Evolutionary conservation across 2,113 vertebrate genomes (phyloP).

Genomic region (Columbina picui): DNA sequence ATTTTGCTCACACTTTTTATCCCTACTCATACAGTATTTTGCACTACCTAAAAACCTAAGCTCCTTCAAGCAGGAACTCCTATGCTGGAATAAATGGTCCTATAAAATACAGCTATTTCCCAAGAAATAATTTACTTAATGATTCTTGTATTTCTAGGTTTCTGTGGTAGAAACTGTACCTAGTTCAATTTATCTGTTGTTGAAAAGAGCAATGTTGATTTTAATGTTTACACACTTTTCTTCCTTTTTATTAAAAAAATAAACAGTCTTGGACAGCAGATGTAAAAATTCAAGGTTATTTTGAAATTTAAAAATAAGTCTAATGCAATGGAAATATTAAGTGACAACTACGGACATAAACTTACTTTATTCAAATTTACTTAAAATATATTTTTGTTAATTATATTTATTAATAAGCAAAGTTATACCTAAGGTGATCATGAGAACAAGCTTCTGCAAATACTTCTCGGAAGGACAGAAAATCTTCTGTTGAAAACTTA

Average conservation of each 20-base stretch:
- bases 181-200: background rate
- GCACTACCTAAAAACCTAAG: background rate
- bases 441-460: conserved; percentile 94
- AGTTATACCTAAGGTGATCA: conserved; percentile 92
- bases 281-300: background rate
- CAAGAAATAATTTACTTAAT: background rate
- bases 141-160: background rate
- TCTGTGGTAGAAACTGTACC: background rate
- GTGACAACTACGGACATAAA: background rate
- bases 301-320: background rate
- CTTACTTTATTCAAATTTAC: background rate
- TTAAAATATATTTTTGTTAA: conserved; percentile 11
- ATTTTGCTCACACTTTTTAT: background rate
- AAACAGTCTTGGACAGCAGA: background rate
- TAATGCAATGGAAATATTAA: background rate
- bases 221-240: background rate
- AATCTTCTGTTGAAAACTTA: conserved; percentile 80
- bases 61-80: background rate
- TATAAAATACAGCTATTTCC: background rate
- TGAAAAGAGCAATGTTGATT: background rate
- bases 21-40: background rate
- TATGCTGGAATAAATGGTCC: background rate
- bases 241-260: background rate
- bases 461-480: conserved; percentile 83
- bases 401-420: conserved; percentile 38